phyloP scores from a whole-genome alignment of 2,888 invertebrate genomes.

The Allygus modestus region DNA sequence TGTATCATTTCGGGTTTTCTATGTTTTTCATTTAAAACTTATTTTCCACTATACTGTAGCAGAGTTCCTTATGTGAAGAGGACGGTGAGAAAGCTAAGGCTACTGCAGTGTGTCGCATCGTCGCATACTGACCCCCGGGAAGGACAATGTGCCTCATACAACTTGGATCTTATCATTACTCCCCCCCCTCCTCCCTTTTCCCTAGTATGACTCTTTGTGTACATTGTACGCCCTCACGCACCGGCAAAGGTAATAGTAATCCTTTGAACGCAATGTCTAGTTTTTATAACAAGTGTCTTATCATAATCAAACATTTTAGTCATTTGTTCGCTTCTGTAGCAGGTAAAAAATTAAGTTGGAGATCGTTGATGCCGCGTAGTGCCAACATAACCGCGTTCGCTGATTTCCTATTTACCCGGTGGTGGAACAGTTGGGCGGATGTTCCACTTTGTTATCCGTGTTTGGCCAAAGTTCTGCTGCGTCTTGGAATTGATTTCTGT shows the following conservation, averaged over 20 bases:
- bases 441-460: neutral
- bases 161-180: slow-evolving; percentile 33
- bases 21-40: no score
- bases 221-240: neutral
- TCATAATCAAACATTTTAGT: no score
- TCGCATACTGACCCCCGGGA: slow-evolving; percentile 1
- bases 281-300: no score
- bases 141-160: slow-evolving; percentile 23
- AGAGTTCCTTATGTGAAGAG: no score
- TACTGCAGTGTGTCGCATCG: neutral
- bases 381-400: neutral
- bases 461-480: slow-evolving; percentile 4
- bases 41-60: no score
- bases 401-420: slow-evolving; percentile 7
- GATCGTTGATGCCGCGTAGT: neutral
- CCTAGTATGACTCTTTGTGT: no score
- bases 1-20: no score
- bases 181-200: neutral
- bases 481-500: neutral
- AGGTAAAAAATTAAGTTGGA: no score
- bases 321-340: no score
- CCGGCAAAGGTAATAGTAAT: neutral
- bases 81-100: no score
- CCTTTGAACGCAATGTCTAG: no score
- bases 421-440: slow-evolving; percentile 1